Base-by-base conservation (phyloP, 2,113 vertebrate species). In the Macrotus californicus region DNA sequence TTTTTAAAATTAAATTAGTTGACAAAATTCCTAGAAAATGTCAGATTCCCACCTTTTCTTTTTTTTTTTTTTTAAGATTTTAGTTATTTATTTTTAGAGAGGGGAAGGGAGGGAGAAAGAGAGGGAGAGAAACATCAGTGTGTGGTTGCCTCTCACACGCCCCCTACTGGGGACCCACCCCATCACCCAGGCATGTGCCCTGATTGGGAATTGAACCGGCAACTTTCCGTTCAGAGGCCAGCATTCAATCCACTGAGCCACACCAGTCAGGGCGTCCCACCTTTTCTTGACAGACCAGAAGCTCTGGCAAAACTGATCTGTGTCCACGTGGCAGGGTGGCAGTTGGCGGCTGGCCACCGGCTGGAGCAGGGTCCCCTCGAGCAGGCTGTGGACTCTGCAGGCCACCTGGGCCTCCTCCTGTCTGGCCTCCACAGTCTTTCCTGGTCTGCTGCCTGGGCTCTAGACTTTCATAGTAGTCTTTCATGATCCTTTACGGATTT, bases 321-420 rank as follows among this genome's bases (percentile, higher is more conserved):
- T 2, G 1, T 48, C 19, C n/a, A 13, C 2, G 0, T 3, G 34
- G n/a, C 16, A 0, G 11, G 56, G 52, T 0, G 2, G 41, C 76
- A 48, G 24, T 12, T 52, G 48, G 56, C n/a, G 9, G 31, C 41
- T 70, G 26, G 39, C n/a, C 29, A 21, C 80, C 75, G 36, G 56
- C 19, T 9, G n/a, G 26, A n/a, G 52, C 79, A n/a, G 34, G 26
- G 19, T 24, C 31, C 36, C 26, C 19, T 43, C n/a, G 56, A 19
- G 7, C 39, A 24, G 21, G 34, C 31, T 2, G 6, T 22, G 66
- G n/a, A n/a, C 18, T 67, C 69, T 56, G 34, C 10, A 22, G 93
- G n/a, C 7, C 7, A 21, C 3, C 39, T 50, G 1, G 2, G 48
- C 0, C 7, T 39, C 46, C 87, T 36, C 41, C 50, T 56, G 16